These are phyloP conservation scores for Sporophila hypoxantha DNA, from an alignment of 2,113 vertebrate species.

Conservation along the genomic window DNA sequence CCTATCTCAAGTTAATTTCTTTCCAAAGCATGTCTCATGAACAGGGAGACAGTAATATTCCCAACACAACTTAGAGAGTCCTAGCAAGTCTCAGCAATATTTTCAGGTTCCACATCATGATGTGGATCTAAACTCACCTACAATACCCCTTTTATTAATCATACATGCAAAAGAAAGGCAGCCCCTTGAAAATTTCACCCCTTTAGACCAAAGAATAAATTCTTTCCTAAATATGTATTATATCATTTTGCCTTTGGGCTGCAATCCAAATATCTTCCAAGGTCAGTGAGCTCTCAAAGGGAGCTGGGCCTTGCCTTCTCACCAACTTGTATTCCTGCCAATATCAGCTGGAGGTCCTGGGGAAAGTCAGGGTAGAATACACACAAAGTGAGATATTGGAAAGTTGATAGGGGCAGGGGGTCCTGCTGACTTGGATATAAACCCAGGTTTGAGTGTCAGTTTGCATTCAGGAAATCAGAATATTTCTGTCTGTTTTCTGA, in stretches of 20 bases:
- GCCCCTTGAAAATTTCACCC: background rate
- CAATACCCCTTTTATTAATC: background rate
- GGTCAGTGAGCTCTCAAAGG: constrained; percentile 38
- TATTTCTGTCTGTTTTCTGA: background rate
- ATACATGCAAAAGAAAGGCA: background rate
- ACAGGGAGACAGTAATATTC: rapidly evolving
- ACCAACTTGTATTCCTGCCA: constrained; percentile 20
- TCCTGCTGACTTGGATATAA: constrained; percentile 2
- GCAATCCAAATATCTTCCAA: constrained; percentile 36
- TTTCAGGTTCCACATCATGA: background rate
- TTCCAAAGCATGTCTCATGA: background rate
- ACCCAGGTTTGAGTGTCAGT: background rate
- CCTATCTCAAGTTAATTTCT: background rate
- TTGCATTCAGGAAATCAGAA: background rate
- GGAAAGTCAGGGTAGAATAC: background rate
- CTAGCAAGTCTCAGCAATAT: background rate
- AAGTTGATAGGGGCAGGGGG: background rate
- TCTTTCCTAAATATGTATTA: constrained; percentile 39
- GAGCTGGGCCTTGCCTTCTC: constrained; percentile 19
- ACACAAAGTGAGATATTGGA: background rate
- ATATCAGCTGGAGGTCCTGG: background rate
- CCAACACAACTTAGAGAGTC: background rate
- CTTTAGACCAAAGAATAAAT: constrained; percentile 22
- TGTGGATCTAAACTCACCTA: background rate
- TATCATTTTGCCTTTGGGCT: constrained; percentile 38